A percentile compares a stretch with the other conserved stretches of the same genome.
These are phyloP conservation scores for Malacoraja senta DNA, from an alignment of 2,797 vertebrate species.

Conservation along the genomic window DNA sequence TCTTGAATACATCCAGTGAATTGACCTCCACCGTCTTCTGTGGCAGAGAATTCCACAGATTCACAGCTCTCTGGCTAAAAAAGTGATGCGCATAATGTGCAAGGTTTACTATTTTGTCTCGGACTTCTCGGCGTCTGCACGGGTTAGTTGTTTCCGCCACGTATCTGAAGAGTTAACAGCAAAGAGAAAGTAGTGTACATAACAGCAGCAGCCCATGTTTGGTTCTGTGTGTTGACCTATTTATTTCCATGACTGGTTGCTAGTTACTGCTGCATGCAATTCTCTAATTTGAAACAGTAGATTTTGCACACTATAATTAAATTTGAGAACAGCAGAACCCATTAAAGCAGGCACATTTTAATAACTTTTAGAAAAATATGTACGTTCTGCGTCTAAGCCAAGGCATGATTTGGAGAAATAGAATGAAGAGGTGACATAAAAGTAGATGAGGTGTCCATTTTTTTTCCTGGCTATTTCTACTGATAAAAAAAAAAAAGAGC, in stretches of 20 bases:
- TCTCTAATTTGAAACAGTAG: slow-evolving; percentile 10
- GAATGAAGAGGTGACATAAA: background rate
- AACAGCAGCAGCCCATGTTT: background rate
- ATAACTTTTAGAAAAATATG: background rate
- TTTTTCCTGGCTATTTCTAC: background rate
- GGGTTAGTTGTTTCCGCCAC: background rate
- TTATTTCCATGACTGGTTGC: background rate
- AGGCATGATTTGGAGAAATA: background rate
- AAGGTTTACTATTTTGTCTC: background rate
- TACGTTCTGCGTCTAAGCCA: no score
- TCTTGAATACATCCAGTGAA: no score
- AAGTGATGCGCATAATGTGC: background rate
- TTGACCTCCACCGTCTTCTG: no score
- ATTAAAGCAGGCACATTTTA: background rate
- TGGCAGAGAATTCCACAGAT: no score
- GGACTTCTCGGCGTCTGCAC: background rate
- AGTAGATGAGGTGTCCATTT: background rate
- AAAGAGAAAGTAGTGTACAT: background rate
- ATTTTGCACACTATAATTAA: background rate
- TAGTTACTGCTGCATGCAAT: background rate
- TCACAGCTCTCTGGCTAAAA: no score
- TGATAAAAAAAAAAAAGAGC: no score
- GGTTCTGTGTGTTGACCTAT: slow-evolving; percentile 4
- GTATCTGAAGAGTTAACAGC: background rate
- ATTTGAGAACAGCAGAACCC: background rate